Percentiles rank a stretch among this genome's conserved stretches.
Conservation (phyloP, 2,113 vertebrate genomes). For the Crotalus tigris region DNA sequence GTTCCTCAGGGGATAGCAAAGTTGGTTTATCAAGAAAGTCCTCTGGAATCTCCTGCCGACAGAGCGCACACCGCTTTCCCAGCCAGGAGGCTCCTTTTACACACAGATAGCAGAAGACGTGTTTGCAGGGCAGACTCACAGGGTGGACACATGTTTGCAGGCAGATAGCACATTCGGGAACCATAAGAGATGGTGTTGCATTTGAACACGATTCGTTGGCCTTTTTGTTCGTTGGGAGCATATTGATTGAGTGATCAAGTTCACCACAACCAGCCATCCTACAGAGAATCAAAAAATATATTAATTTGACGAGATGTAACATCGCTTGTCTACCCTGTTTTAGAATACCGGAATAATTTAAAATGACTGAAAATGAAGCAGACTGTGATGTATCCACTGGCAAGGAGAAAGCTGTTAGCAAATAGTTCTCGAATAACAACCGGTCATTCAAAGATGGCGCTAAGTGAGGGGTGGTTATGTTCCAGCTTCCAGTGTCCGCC, state of each 20-base stretch:
- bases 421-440: neutral
- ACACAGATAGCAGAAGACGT: constrained; percentile 96
- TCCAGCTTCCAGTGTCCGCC: neutral
- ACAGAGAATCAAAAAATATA: constrained; percentile 38
- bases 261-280: constrained; percentile 93
- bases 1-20: constrained; percentile 88
- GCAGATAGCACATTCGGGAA: constrained; percentile 93
- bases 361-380: neutral
- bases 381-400: neutral
- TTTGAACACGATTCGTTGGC: constrained; percentile 77
- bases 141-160: constrained; percentile 93
- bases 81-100: constrained; percentile 98
- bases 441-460: neutral
- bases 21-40: constrained; percentile 95
- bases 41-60: constrained; percentile 92
- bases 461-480: neutral
- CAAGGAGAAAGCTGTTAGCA: neutral
- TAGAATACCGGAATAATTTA: neutral
- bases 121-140: constrained; percentile 90
- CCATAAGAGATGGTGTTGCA: constrained; percentile 75
- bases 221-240: constrained; percentile 79
- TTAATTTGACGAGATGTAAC: neutral
- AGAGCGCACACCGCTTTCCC: constrained; percentile 93
- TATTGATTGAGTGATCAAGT: constrained; percentile 80
- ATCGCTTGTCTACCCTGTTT: neutral